Percentiles rank a stretch among this genome's conserved stretches.
Conservation (phyloP, 1,140 invertebrate genomes). For the Conus betulinus region DNA sequence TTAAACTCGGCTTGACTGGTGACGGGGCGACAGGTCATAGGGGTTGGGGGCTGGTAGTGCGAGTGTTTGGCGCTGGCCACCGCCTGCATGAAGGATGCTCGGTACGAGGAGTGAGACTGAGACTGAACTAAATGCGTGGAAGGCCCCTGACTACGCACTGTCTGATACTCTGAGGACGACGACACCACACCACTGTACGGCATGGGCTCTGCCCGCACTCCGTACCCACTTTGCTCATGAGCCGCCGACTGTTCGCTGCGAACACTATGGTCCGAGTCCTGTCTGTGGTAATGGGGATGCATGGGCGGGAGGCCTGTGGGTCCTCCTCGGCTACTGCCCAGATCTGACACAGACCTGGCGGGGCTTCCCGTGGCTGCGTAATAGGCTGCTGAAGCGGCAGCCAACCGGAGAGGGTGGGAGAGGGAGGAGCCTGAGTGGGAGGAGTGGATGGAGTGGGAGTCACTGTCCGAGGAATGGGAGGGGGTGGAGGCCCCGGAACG, state of each 20-base stretch:
- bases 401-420: conserved; percentile 38
- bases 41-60: conserved; percentile 51
- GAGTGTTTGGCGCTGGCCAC: conserved; percentile 43
- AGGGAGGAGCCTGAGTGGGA: conserved; percentile 49
- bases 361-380: conserved; percentile 36
- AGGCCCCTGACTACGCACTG: conserved; percentile 44
- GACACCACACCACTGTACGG: conserved; percentile 25
- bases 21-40: conserved; percentile 57
- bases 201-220: not conserved
- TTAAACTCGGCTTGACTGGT: conserved; percentile 10
- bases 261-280: conserved; percentile 13
- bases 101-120: conserved; percentile 46
- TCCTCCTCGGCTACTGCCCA: not conserved
- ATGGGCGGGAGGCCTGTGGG: conserved; percentile 36
- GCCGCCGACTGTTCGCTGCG: conserved; percentile 12
- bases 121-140: conserved; percentile 33
- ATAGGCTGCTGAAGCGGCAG: conserved; percentile 40
- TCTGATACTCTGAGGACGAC: conserved; percentile 39
- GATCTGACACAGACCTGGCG: conserved; percentile 47
- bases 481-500: conserved; percentile 60
- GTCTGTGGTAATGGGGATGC: conserved; percentile 32
- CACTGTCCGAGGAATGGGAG: conserved; percentile 57
- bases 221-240: not conserved
- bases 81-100: conserved; percentile 46
- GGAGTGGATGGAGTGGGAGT: conserved; percentile 47